These are phyloP conservation scores for Xylocopa sonorina DNA, from an alignment of 1,140 invertebrate species.

Conservation along the genomic window DNA sequence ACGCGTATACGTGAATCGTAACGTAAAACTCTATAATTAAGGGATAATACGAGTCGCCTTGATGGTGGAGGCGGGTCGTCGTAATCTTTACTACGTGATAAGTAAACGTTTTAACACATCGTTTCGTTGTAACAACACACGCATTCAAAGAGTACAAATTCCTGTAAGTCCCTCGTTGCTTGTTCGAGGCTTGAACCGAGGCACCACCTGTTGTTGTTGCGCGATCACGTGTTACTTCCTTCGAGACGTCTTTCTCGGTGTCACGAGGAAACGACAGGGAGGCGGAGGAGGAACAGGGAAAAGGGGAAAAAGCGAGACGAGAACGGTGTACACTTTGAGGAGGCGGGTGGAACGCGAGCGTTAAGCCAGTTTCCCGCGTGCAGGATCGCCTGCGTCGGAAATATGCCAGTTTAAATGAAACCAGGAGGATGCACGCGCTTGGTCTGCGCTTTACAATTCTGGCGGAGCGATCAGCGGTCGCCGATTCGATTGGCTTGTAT, in stretches of 20 bases:
- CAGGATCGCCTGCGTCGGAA: no score
- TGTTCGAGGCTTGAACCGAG: conserved; percentile 42
- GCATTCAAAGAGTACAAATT: conserved; percentile 80
- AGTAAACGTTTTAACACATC: conserved; percentile 49
- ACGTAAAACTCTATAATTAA: conserved; percentile 55
- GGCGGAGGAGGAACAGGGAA: no score
- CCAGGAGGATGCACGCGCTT: no score
- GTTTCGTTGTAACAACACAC: conserved; percentile 56
- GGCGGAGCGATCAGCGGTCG: no score
- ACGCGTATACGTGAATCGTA: conserved; percentile 42
- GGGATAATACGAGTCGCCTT: not conserved
- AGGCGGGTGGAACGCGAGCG: not conserved
- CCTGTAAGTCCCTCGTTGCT: conserved; percentile 74
- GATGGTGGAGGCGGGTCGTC: not conserved
- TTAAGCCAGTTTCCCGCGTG: no score
- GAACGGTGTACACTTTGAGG: not conserved
- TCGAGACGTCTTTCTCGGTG: not conserved
- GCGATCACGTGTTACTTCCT: conserved; percentile 46
- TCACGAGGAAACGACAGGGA: not conserved
- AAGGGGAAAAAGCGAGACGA: not conserved
- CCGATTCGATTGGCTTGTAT: no score
- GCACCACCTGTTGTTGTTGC: conserved; percentile 54
- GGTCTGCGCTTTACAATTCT: no score
- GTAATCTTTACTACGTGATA: conserved; percentile 54
- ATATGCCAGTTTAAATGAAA: no score